These are phyloP conservation scores for Gymnodraco acuticeps DNA, from an alignment of 2,797 vertebrate species.

Conservation along the genomic window DNA sequence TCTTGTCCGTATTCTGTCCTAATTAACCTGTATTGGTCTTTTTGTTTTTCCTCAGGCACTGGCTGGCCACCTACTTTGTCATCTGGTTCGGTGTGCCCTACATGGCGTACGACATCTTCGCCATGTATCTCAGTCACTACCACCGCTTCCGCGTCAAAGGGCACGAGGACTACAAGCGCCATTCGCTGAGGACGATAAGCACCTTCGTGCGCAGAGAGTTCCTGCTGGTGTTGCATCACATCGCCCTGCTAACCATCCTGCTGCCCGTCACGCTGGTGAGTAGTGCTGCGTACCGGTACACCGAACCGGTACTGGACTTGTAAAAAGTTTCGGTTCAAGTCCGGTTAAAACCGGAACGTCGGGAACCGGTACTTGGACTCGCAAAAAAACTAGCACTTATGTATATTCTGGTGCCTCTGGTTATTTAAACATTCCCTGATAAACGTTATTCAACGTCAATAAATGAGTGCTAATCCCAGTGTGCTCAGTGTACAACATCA, in stretches of 20 bases:
- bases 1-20: no score
- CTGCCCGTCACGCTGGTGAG: slow-evolving; percentile 94
- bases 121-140: slow-evolving; percentile 98
- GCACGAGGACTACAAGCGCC: slow-evolving; percentile 83
- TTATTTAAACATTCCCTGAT: no score
- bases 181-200: slow-evolving; percentile 84
- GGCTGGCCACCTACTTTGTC: slow-evolving; percentile 92
- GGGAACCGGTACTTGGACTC: no score
- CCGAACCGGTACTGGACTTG: no score
- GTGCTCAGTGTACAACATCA: no score
- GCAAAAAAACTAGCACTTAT: no score
- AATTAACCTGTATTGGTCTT: background rate
- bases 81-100: slow-evolving; percentile 94
- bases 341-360: no score
- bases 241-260: slow-evolving; percentile 91
- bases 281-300: no score
- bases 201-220: slow-evolving; percentile 91
- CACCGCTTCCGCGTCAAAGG: slow-evolving; percentile 89
- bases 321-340: no score
- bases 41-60: slow-evolving; percentile 87
- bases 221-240: slow-evolving; percentile 95
- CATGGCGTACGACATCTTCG: slow-evolving; percentile 95
- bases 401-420: no score
- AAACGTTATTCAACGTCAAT: no score
- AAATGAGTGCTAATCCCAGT: no score